Evolutionary conservation across 2,888 invertebrate species (phyloP), one percentile per base, ranked within the genome.

Genomic region (Eurytoma californica): DNA sequence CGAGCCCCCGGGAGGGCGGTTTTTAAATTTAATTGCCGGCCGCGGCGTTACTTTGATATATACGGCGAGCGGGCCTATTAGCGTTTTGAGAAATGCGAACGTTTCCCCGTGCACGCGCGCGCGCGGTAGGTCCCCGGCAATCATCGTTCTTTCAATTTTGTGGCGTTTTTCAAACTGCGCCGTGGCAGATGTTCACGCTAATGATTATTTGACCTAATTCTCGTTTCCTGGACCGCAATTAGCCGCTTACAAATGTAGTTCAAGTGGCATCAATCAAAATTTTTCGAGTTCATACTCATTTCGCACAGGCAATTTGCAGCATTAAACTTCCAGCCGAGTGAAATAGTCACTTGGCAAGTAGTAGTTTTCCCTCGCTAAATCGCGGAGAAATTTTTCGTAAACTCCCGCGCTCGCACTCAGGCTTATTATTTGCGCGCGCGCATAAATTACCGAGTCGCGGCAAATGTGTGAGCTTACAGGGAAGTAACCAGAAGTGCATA

Each of bases 81-180:
- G 66, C 7, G 57, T 63, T 63, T 72, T 78, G 78, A 78, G 63
- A 73, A 78, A 72, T 73, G 78, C 18, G 14, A 20, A 57, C 3
- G 63, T 55, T 39, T 74, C 58, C 47, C 24, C 24, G 24, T 51
- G 51, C 49, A 55, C 28, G 57, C 39, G 39, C 3, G 49, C 7
- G 14, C 16, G 24, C 7, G 28, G 60, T 61, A 16, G 12, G 5
- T n/a, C 20, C 5, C n/a, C 63, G 18, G n/a, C 28, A 30, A 55
- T 47, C 18, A 57, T 65, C 18, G 30, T 47, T 7, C 28, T 39
- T 73, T 55, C 55, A 18, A 16, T 60, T 60, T 60, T 49, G 24
- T 24, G 49, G 24, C 14, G 24, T 49, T 70, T 70, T 70, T 51
- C 16, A 28, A 20, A 5, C 16, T 55, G n/a, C 24, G 20, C 51